phyloP scores from a whole-genome alignment of 1,140 invertebrate species.

The Drosophila albomicans region DNA sequence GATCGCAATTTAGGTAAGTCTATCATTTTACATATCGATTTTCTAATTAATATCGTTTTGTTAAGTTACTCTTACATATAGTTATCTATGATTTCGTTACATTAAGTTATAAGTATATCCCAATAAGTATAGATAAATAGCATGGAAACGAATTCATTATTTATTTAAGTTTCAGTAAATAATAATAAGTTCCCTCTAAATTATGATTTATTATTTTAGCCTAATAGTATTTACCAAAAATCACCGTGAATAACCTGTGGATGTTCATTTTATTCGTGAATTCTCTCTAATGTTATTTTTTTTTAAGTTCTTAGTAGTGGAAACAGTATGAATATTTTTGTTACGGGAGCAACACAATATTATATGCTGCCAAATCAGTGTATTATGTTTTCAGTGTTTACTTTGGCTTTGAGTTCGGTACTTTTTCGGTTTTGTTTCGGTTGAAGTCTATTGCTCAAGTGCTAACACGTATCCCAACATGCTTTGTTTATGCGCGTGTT shows the following conservation, averaged over 20 bases:
- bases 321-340: not conserved
- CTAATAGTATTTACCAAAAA: not conserved
- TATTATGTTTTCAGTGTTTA: constrained; percentile 46
- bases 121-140: not conserved
- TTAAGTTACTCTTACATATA: constrained; percentile 17
- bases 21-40: not conserved
- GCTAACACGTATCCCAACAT: constrained; percentile 32
- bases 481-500: constrained; percentile 48
- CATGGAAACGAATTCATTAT: not conserved
- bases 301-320: not conserved
- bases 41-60: not conserved
- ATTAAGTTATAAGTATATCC: not conserved
- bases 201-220: constrained; percentile 13
- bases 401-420: constrained; percentile 44
- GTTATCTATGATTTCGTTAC: constrained; percentile 6
- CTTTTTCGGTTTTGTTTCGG: constrained; percentile 47
- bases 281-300: constrained; percentile 6
- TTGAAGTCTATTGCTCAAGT: constrained; percentile 20
- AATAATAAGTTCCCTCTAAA: constrained; percentile 15
- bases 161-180: not conserved
- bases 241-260: not conserved
- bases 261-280: not conserved
- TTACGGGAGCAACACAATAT: not conserved
- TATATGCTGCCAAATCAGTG: not conserved
- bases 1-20: constrained; percentile 84